These are phyloP conservation scores for Galerucella pusilla DNA, from an alignment of 2,888 invertebrate species.

Conservation along the genomic window DNA sequence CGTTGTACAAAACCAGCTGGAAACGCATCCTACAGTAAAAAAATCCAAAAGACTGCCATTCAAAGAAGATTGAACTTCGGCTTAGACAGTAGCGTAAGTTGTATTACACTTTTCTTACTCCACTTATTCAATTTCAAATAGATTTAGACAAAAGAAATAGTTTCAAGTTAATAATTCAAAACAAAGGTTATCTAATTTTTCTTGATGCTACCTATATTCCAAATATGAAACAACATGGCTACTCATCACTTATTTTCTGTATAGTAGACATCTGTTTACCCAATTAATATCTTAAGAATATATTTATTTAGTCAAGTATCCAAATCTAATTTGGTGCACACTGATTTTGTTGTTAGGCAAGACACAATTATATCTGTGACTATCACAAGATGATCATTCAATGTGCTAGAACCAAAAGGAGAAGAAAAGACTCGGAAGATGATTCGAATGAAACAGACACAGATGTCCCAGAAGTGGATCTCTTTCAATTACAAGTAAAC, in stretches of 20 bases:
- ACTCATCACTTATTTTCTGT: neutral
- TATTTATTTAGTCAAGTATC: too few relatives aligned
- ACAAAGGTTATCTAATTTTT: constrained; percentile 11
- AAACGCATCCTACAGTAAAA: constrained; percentile 96
- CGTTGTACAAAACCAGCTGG: constrained; percentile 90
- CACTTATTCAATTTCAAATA: neutral
- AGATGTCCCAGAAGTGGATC: constrained; percentile 92
- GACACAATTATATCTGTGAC: constrained; percentile 97
- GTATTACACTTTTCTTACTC: constrained; percentile 11
- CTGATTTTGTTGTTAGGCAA: constrained; percentile 72
- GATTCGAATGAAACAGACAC: constrained; percentile 94
- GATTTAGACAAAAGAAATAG: neutral
- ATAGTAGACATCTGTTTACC: neutral
- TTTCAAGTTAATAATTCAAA: neutral
- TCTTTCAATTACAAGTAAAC: constrained; percentile 92
- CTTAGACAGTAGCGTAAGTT: constrained; percentile 80
- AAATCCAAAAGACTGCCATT: constrained; percentile 95
- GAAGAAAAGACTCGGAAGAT: constrained; percentile 93
- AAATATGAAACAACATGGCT: constrained; percentile 15
- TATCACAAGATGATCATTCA: constrained; percentile 96
- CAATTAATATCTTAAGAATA: neutral
- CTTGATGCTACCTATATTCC: neutral
- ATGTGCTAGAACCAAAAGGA: constrained; percentile 90
- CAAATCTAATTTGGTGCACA: neutral
- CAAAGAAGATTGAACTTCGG: constrained; percentile 90